phyloP scores from a whole-genome alignment of 2,113 vertebrate genomes.

The Brevimyrus niger region DNA sequence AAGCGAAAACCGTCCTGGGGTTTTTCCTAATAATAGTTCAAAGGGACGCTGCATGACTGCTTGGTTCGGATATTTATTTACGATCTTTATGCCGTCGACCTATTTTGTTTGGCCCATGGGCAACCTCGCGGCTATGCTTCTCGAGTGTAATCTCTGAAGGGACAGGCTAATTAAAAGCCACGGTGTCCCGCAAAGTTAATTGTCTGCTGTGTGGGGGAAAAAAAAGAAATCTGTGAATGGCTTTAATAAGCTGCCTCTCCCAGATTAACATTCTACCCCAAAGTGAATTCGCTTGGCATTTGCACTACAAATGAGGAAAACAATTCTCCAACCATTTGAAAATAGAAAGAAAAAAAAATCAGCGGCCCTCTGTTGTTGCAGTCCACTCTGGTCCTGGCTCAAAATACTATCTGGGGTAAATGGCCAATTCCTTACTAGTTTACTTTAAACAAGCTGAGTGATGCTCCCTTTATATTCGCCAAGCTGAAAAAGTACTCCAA shows the following conservation, averaged over 20 bases:
- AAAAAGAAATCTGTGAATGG: constrained; percentile 25
- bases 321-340: constrained; percentile 30
- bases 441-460: neutral
- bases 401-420: neutral
- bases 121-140: constrained; percentile 19
- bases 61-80: neutral
- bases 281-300: constrained; percentile 41
- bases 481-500: neutral
- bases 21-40: neutral
- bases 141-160: constrained; percentile 25
- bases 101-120: constrained; percentile 24
- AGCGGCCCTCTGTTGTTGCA: neutral
- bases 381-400: neutral
- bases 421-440: neutral
- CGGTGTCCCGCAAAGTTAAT: constrained; percentile 45
- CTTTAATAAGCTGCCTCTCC: constrained; percentile 47
- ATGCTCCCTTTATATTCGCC: neutral
- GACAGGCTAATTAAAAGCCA: constrained; percentile 42
- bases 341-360: neutral
- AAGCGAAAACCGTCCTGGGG: neutral
- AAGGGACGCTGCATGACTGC: neutral
- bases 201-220: constrained; percentile 36
- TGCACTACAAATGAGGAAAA: constrained; percentile 46
- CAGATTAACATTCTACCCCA: constrained; percentile 32
- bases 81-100: neutral